These are phyloP conservation scores for Theocolax elegans DNA, from an alignment of 1,140 invertebrate species.

Conservation along the genomic window DNA sequence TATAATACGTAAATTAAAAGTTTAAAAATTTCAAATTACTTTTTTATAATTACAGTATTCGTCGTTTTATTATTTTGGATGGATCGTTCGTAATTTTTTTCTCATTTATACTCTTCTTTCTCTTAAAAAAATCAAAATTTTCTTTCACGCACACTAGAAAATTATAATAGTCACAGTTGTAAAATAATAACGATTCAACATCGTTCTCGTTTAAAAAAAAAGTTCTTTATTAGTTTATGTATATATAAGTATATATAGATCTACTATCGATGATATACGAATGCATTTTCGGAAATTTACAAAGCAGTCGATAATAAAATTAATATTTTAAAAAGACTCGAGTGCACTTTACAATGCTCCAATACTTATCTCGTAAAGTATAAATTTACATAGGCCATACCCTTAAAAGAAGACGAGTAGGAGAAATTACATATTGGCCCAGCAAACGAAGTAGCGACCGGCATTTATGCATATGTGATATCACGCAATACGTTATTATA, in stretches of 20 bases:
- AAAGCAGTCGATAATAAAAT: conserved; percentile 23
- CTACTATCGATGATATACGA: conserved; percentile 5
- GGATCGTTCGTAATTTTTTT: conserved; percentile 7
- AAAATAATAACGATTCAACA: neutral
- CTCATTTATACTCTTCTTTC: neutral
- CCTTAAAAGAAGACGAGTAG: conserved; percentile 27
- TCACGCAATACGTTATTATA: conserved; percentile 10
- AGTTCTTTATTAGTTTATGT: conserved; percentile 18
- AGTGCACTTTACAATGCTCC: neutral
- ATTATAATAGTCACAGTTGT: no score
- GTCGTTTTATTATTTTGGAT: conserved; percentile 14
- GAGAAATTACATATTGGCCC: conserved; percentile 2
- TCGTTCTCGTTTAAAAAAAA: conserved; percentile 28
- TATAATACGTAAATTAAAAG: neutral
- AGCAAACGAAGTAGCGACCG: neutral
- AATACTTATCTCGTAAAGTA: conserved; percentile 1
- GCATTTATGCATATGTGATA: neutral
- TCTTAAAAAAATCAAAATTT: neutral
- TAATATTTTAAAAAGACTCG: neutral
- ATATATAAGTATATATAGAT: conserved; percentile 13
- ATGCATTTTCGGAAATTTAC: conserved; percentile 24
- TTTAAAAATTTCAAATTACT: neutral
- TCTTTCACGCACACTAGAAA: neutral
- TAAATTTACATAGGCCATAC: conserved; percentile 28
- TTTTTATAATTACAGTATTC: conserved; percentile 7